Base-by-base conservation (phyloP, 2,888 invertebrate genomes). In the Lasioglossum leucozonium region DNA sequence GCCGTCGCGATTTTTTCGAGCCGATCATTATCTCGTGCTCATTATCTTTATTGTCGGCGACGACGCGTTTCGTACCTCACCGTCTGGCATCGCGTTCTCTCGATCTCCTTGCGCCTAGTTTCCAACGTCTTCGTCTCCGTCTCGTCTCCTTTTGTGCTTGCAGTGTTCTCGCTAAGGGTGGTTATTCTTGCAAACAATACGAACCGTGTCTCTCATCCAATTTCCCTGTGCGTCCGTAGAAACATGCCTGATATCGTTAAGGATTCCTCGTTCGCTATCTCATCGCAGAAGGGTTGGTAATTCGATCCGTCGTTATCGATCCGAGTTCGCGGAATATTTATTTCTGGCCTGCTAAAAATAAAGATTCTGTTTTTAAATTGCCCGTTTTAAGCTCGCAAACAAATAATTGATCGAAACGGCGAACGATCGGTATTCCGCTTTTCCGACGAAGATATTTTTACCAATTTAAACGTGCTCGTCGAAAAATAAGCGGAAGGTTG, bases 1-100 rank as follows among this genome's bases (percentile, higher is more conserved):
- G 30, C 6, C 30, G 62, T 62, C 58, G 58, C 58, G 58, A 62
- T 62, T 65, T 40, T n/a, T 67, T 18, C 30, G 16, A 65, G 65
- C 13, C 72, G 65, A 42, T 22, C 69, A 47, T 79, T 79, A 86
- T 86, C 74, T 44, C 16, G 13, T 8, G 34, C 37, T 75, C 75
- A 67, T 79, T 86, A 85, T 82, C 82, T 85, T 85, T 77, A 81
- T 79, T 77, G 85, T 85, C 79, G 76, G 0, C 44, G 30, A 62
- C 34, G 34, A 34, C 34, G 72, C 34, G 72, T 40, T 72, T 34
- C 42, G 51, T 22, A 2, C 51, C 67, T 37, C 4, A 55, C n/a
- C 58, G 13, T 69, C 40, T 40, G 71, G 16, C 72, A 51, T n/a
- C 76, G 62, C 42, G 44, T 13, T n/a, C 18, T 62, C 16, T 34